A percentile compares a stretch with the other conserved stretches of the same genome.
These are phyloP conservation scores for Notamacropus eugenii DNA, from an alignment of 2,797 vertebrate genomes.

Conservation along the genomic window DNA sequence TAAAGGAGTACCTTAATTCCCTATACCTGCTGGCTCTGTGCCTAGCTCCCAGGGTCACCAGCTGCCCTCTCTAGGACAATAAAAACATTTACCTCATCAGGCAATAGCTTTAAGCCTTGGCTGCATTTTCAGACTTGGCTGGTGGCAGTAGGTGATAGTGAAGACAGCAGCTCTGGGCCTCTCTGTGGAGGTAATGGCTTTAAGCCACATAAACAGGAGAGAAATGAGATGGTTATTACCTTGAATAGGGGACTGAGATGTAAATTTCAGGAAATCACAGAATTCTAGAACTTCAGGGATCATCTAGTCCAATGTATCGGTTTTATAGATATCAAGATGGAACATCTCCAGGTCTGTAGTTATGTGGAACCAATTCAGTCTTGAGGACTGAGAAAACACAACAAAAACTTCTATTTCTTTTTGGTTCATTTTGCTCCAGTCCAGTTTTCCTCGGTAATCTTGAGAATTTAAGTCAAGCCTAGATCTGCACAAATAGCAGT, in stretches of 20 bases:
- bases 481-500: background rate
- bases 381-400: background rate
- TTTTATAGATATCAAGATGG: background rate
- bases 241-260: background rate
- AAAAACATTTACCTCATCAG: slow-evolving; percentile 37
- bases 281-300: background rate
- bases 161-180: slow-evolving; percentile 19
- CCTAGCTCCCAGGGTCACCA: slow-evolving; percentile 40
- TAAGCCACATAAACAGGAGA: background rate
- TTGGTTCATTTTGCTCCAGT: background rate
- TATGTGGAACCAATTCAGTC: background rate
- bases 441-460: background rate
- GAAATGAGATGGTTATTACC: background rate
- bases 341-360: background rate
- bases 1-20: slow-evolving; percentile 23
- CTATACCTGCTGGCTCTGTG: slow-evolving; percentile 23
- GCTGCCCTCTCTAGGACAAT: slow-evolving; percentile 43
- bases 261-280: background rate
- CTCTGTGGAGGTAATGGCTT: background rate
- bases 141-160: slow-evolving; percentile 1
- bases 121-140: background rate
- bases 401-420: background rate
- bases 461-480: background rate
- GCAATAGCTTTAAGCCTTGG: slow-evolving; percentile 47
- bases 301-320: background rate